Base-by-base conservation (phyloP, 2,113 vertebrate genomes). In the Panthera uncia region DNA sequence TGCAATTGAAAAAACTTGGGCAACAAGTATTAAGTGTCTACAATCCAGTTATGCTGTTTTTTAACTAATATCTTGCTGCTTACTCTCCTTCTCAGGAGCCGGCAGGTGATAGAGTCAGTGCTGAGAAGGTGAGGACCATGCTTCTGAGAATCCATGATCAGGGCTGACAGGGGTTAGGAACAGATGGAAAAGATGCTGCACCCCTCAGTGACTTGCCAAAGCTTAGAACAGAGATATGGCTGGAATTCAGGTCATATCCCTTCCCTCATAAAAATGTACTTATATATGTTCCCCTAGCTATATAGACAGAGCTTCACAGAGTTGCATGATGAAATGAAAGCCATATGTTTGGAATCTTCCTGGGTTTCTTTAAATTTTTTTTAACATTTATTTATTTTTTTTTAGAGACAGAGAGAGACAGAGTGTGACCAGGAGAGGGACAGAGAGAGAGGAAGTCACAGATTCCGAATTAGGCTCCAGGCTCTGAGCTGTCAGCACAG, bases 101-200 rank as follows among this genome's bases (percentile, higher is more conserved):
- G 25, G 1, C 21, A 23, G 9, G 36, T 45, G 11, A 68, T 9
- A 15, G 36, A 57, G 45, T 10, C 50, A n/a, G 18, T n/a, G 25
- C 27, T 61, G 27, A n/a, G 3, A 33, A 38, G n/a, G 25, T 69
- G 21, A 38, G 16, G 8, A 8, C 38, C 1, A 4, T 0, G 18
- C 4, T 11, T 23, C 50, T 66, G 19, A 78, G 4, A 33, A 2
- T 4, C 1, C 1, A 13, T 23, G 16, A 9, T 41, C 21, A 3
- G 45, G 27, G 33, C 18, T 15, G 29, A 29, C 18, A 10, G 16
- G 79, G 50, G 33, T 13, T 21, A 33, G 48, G 73, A 89, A 66
- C 7, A 31, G 33, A 41, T 0, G 1, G 48, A 7, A 52, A 73
- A 41, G 6, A 29, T 21, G 33, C 38, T 71, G 19, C 5, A 11